These are phyloP conservation scores for Oreotrochilus melanogaster DNA, from an alignment of 2,113 vertebrate species.

Conservation along the genomic window DNA sequence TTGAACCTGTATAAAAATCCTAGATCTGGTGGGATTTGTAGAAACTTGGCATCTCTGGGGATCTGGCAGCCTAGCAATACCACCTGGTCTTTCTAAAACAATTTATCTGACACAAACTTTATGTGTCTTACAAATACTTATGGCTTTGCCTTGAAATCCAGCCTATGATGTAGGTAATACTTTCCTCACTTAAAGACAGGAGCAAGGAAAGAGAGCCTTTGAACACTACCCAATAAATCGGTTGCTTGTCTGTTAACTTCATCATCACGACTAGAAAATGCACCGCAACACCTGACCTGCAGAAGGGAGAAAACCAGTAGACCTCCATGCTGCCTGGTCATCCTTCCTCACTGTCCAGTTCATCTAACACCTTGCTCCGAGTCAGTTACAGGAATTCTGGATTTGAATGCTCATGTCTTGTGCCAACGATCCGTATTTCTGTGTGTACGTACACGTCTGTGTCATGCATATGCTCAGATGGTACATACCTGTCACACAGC, in stretches of 20 bases:
- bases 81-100: not conserved
- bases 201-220: not conserved
- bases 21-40: not conserved
- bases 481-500: rapidly evolving
- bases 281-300: not conserved
- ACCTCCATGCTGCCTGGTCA: not conserved
- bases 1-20: not conserved
- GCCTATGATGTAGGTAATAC: not conserved
- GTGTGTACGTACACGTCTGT: rapidly evolving
- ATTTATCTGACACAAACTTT: constrained; percentile 8
- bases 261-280: not conserved
- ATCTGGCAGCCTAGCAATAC: not conserved
- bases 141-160: not conserved
- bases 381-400: not conserved
- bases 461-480: rapidly evolving
- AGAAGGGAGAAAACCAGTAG: not conserved
- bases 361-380: not conserved
- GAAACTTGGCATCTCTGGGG: not conserved
- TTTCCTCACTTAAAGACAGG: not conserved
- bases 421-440: not conserved
- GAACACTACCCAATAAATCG: not conserved
- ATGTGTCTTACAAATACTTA: not conserved
- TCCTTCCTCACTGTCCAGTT: not conserved
- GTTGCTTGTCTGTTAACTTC: not conserved
- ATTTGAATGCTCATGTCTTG: not conserved